phyloP scores from a whole-genome alignment of 2,113 vertebrate genomes.

The Rhegmatorhina hoffmannsi region DNA sequence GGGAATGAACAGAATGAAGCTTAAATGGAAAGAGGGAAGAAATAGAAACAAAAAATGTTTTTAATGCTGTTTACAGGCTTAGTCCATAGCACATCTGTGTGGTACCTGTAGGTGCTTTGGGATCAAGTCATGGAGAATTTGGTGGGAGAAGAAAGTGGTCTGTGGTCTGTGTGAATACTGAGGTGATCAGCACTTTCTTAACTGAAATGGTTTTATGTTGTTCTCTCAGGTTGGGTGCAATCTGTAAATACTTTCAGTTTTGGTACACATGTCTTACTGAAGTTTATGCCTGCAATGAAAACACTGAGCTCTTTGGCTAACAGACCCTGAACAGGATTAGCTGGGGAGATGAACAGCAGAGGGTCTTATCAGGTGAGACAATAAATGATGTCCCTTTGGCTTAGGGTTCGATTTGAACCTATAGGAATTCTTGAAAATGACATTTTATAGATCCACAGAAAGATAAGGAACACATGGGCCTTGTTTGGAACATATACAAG shows the following conservation, averaged over 20 bases:
- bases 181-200: background rate
- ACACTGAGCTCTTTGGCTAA: background rate
- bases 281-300: background rate
- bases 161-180: constrained; percentile 12
- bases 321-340: background rate
- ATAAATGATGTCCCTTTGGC: background rate
- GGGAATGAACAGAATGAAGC: background rate
- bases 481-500: background rate
- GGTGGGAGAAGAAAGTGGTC: constrained; percentile 34
- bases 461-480: background rate
- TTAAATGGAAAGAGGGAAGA: background rate
- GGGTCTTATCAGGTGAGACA: background rate
- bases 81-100: background rate
- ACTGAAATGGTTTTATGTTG: background rate
- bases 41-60: background rate
- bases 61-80: background rate
- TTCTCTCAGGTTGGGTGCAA: constrained; percentile 12
- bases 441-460: background rate
- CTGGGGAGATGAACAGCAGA: constrained; percentile 22
- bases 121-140: background rate
- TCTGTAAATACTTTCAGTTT: constrained; percentile 6
- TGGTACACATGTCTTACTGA: background rate
- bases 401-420: background rate
- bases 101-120: background rate
- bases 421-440: constrained; percentile 1